Percentiles rank a stretch among this genome's conserved stretches.
These are phyloP conservation scores for Pseudorectes ferrugineus DNA, from an alignment of 2,113 vertebrate species.

Conservation along the genomic window DNA sequence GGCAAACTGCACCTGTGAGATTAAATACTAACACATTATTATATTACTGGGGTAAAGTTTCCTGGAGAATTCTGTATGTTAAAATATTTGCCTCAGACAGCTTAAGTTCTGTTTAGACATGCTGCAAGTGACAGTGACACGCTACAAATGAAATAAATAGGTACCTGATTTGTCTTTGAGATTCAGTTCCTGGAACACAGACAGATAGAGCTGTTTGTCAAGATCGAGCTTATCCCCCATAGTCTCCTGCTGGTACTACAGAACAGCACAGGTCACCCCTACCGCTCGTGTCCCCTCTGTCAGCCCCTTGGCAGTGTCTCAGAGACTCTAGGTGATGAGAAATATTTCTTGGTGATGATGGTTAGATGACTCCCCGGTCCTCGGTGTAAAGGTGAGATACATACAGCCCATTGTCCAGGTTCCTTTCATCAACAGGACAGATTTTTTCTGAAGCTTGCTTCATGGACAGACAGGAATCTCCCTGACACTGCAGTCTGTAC, in stretches of 20 bases:
- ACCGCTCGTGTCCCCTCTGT: fast-evolving
- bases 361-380: not conserved
- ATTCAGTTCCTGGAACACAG: not conserved
- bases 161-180: not conserved
- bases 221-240: not conserved
- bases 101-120: not conserved
- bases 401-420: not conserved
- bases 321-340: not conserved
- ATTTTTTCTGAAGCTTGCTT: not conserved
- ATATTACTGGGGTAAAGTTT: not conserved
- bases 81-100: not conserved
- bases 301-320: not conserved
- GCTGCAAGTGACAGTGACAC: not conserved
- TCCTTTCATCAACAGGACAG: not conserved
- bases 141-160: not conserved
- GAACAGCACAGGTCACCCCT: not conserved
- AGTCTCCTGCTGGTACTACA: not conserved
- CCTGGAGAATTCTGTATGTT: not conserved
- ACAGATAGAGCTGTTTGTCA: not conserved
- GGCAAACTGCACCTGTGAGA: not conserved
- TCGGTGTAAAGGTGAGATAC: not conserved
- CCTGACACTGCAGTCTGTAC: not conserved
- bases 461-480: not conserved
- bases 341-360: not conserved
- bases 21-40: not conserved